Evolutionary conservation across 2,797 vertebrate species (phyloP).

Genomic region (Kryptopterus vitreolus): DNA sequence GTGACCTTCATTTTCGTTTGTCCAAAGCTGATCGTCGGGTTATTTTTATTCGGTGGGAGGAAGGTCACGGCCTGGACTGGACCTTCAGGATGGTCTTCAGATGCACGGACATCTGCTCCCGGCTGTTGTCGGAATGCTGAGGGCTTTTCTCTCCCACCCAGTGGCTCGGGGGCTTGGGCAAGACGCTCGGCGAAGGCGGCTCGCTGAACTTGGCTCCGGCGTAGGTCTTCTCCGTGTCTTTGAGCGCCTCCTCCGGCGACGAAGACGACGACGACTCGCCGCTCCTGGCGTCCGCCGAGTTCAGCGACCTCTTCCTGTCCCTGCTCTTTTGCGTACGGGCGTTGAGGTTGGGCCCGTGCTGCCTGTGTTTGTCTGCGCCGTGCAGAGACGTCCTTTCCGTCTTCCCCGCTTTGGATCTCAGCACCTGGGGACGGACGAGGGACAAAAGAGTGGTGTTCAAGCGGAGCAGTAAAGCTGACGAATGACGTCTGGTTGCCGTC

Average conservation of each 20-base stretch:
- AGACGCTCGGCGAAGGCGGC: conserved; percentile 90
- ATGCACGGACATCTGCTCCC: conserved; percentile 87
- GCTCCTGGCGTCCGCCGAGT: conserved; percentile 65
- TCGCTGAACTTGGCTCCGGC: conserved; percentile 94
- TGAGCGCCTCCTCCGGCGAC: conserved; percentile 77
- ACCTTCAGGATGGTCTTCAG: conserved; percentile 93
- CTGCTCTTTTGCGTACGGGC: conserved; percentile 61
- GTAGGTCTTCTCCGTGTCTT: conserved; percentile 83
- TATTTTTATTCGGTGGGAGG: not conserved
- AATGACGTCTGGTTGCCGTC: not conserved
- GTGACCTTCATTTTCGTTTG: conserved; percentile 16
- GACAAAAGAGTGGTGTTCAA: no score
- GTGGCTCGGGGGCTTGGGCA: conserved; percentile 93
- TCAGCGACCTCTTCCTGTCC: conserved; percentile 78
- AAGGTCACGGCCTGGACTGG: conserved; percentile 67
- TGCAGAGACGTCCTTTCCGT: conserved; percentile 57
- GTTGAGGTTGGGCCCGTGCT: conserved; percentile 49
- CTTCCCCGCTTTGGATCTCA: conserved; percentile 65
- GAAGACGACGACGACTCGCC: no score
- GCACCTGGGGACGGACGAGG: conserved; percentile 56
- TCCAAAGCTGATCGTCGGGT: no score
- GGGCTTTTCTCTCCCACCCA: conserved; percentile 82
- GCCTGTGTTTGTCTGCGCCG: conserved; percentile 49
- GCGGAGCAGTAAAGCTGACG: not conserved
- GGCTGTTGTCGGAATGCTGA: conserved; percentile 75